phyloP scores from a whole-genome alignment of 2,113 vertebrate species.

The Paedocypris sp. region DNA sequence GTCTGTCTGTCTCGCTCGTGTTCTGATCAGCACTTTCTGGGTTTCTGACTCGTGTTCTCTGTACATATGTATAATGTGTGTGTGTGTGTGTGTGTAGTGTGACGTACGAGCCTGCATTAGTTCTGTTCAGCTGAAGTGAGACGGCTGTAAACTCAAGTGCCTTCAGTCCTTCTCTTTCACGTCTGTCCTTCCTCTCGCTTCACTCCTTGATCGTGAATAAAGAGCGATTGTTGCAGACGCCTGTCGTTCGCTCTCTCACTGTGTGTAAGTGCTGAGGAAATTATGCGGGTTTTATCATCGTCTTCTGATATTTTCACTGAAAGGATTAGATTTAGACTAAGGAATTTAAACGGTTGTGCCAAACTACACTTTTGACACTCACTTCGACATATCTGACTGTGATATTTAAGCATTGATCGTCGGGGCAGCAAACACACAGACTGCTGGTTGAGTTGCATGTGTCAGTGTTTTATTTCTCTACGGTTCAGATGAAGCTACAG shows the following conservation, averaged over 20 bases:
- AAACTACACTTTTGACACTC: no score
- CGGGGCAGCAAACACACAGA: no score
- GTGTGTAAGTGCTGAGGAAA: no score
- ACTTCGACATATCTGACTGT: no score
- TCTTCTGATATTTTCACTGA: no score
- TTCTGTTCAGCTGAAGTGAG: slow-evolving; percentile 34
- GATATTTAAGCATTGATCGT: no score
- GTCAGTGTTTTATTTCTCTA: slow-evolving; percentile 12
- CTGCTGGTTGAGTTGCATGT: background rate
- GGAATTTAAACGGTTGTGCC: no score
- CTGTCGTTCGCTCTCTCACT: no score
- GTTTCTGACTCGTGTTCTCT: slow-evolving; percentile 32
- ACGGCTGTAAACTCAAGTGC: slow-evolving; percentile 70
- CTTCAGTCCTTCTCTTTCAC: slow-evolving; percentile 55
- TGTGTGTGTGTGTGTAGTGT: slow-evolving; percentile 34
- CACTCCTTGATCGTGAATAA: slow-evolving; percentile 58
- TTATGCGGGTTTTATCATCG: no score
- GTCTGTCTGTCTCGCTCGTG: slow-evolving; percentile 50
- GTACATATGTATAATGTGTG: slow-evolving; percentile 33
- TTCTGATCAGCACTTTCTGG: slow-evolving; percentile 55
- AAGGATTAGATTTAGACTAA: no score
- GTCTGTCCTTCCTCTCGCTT: slow-evolving; percentile 50
- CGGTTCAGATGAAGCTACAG: slow-evolving; percentile 8
- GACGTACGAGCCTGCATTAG: background rate
- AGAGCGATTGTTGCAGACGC: slow-evolving; percentile 57